phyloP scores from a whole-genome alignment of 1,140 invertebrate genomes.

The Leptinotarsa defecta region DNA sequence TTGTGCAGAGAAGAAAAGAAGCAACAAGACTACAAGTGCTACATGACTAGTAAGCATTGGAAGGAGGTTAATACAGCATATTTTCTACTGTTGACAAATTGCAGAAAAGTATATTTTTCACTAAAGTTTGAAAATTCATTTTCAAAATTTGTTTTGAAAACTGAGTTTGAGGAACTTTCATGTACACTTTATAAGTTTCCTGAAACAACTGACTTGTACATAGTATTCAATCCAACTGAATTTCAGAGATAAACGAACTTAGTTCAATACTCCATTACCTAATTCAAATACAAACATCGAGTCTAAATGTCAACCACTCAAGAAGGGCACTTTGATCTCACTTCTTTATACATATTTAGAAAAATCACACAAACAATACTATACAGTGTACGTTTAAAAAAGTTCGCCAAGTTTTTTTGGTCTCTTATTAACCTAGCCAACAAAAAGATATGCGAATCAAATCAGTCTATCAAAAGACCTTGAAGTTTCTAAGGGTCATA shows the following conservation, averaged over 20 bases:
- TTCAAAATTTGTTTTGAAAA: too few species aligned
- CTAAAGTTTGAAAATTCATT: too few species aligned
- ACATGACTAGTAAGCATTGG: too few species aligned
- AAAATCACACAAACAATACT: conserved; percentile 17
- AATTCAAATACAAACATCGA: not conserved
- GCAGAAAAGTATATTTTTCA: too few species aligned
- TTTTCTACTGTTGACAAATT: too few species aligned
- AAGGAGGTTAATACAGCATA: too few species aligned
- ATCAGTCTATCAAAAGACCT: conserved; percentile 53
- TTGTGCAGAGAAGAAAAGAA: too few species aligned
- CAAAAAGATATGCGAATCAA: conserved; percentile 38
- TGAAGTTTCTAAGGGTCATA: conserved; percentile 66
- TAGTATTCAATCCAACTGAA: too few species aligned
- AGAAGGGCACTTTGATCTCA: conserved; percentile 20
- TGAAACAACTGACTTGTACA: too few species aligned
- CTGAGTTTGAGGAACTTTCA: too few species aligned
- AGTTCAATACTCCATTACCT: not conserved
- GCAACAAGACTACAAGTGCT: too few species aligned
- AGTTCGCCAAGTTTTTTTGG: not conserved
- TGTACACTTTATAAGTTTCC: too few species aligned
- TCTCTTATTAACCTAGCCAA: not conserved
- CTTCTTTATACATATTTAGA: not conserved
- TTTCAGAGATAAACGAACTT: not conserved
- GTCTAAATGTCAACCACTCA: conserved; percentile 1
- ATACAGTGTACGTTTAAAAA: not conserved